A percentile compares a stretch with the other conserved stretches of the same genome.
These are phyloP conservation scores for Myotis brandtii DNA, from an alignment of 2,113 vertebrate species.

Conservation along the genomic window DNA sequence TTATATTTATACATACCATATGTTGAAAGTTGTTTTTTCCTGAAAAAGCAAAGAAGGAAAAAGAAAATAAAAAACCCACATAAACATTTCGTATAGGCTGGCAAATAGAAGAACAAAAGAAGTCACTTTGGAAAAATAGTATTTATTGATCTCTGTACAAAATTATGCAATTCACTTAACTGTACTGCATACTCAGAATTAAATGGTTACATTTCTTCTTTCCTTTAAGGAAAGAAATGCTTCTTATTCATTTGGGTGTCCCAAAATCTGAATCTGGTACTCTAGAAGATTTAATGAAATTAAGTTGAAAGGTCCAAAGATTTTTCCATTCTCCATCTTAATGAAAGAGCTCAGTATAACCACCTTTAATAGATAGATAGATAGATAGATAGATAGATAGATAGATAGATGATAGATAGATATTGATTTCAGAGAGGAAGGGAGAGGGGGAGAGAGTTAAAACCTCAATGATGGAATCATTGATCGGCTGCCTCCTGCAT, in stretches of 20 bases:
- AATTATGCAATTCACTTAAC: constrained; percentile 37
- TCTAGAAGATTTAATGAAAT: not conserved
- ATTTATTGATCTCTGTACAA: constrained; percentile 25
- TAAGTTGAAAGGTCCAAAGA: not conserved
- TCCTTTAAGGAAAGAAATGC: not conserved
- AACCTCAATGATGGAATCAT: no score
- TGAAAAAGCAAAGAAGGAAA: not conserved
- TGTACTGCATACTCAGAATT: not conserved
- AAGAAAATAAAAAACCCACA: not conserved
- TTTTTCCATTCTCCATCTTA: not conserved
- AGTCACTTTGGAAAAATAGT: constrained; percentile 10
- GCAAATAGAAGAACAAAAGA: not conserved
- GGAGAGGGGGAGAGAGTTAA: no score
- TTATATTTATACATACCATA: constrained; percentile 97
- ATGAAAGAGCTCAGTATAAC: not conserved
- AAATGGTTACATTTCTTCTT: not conserved
- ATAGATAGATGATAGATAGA: no score
- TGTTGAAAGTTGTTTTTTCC: constrained; percentile 54
- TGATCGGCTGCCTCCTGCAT: no score
- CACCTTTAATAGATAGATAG: no score
- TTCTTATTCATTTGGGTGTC: not conserved
- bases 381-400: no score
- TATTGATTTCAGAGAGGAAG: no score
- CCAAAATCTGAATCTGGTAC: not conserved
- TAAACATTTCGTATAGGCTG: not conserved